Evolutionary conservation across 2,113 vertebrate genomes (phyloP).

Genomic region (Paramormyrops kingsleyae): DNA sequence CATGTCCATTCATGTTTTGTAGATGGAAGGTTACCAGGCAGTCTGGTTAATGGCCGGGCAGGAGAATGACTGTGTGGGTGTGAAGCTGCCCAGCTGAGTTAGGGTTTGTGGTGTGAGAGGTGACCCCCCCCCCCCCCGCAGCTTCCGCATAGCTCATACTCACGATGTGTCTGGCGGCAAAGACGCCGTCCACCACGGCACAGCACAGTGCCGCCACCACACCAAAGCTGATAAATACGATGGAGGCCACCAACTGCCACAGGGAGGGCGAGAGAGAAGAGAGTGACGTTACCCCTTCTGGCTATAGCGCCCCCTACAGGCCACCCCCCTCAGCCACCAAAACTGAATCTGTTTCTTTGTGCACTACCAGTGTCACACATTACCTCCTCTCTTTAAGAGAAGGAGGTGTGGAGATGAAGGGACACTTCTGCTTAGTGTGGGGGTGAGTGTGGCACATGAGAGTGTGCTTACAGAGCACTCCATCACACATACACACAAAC

Average conservation of each 20-base stretch:
- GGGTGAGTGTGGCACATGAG: neutral
- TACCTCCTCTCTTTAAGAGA: neutral
- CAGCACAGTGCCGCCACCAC: conserved; percentile 97
- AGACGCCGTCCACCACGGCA: conserved; percentile 94
- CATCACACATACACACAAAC: neutral
- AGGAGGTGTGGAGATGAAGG: neutral
- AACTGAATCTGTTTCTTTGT: neutral
- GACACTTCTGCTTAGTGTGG: neutral
- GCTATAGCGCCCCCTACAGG: neutral
- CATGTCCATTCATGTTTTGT: neutral
- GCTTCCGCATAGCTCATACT: conserved; percentile 42
- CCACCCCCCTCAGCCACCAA: neutral
- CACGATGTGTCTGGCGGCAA: conserved; percentile 94
- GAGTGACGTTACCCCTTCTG: neutral
- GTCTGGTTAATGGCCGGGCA: neutral
- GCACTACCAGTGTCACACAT: neutral
- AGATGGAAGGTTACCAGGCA: neutral
- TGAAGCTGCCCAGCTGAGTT: neutral
- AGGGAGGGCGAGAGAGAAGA: conserved; percentile 21
- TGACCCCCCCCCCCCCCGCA: neutral
- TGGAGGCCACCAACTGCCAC: conserved; percentile 88
- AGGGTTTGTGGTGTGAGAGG: neutral
- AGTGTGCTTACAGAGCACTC: neutral
- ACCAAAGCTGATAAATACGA: conserved; percentile 97
- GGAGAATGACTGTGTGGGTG: neutral